These are phyloP conservation scores for Trididemnum clinides DNA, from an alignment of 23 tunicate species.

Conservation along the genomic window DNA sequence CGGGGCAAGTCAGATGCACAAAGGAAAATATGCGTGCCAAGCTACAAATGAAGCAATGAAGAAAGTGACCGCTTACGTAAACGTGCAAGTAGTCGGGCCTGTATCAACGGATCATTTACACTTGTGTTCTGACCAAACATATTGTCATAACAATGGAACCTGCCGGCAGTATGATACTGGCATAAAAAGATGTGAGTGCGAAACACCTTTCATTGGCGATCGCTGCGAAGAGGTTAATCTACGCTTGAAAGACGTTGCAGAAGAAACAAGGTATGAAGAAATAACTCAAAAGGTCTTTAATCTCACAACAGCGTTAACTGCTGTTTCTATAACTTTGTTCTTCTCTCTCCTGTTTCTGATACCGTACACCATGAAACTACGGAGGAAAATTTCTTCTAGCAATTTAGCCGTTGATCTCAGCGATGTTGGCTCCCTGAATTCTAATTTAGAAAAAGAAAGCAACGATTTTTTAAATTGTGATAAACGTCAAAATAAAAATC, in stretches of 20 bases:
- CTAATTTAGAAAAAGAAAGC: not conserved
- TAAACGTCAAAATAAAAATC: not conserved
- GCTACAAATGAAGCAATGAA: conserved; percentile 24
- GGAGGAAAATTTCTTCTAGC: not conserved
- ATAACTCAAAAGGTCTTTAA: not conserved
- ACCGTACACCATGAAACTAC: not conserved
- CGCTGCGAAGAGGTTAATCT: conserved; percentile 42
- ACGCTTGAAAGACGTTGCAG: not conserved
- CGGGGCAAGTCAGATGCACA: conserved; percentile 40
- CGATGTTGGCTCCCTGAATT: not conserved
- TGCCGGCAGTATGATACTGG: conserved; percentile 9
- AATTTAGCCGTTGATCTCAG: not conserved
- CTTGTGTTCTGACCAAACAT: conserved; percentile 8
- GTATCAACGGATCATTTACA: not conserved
- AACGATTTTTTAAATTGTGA: not conserved
- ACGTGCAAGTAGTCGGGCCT: conserved; percentile 45
- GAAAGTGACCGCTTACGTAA: not conserved
- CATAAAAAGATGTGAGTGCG: conserved; percentile 34
- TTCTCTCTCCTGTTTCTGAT: not conserved
- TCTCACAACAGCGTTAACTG: conserved; percentile 9
- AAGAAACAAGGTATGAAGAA: not conserved
- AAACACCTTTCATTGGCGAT: conserved; percentile 15
- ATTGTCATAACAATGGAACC: conserved; percentile 49
- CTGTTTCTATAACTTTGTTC: not conserved
- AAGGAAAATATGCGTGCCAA: conserved; percentile 44